Conservation (phyloP, 2,797 vertebrate species). For the Sorex maritimensis region DNA sequence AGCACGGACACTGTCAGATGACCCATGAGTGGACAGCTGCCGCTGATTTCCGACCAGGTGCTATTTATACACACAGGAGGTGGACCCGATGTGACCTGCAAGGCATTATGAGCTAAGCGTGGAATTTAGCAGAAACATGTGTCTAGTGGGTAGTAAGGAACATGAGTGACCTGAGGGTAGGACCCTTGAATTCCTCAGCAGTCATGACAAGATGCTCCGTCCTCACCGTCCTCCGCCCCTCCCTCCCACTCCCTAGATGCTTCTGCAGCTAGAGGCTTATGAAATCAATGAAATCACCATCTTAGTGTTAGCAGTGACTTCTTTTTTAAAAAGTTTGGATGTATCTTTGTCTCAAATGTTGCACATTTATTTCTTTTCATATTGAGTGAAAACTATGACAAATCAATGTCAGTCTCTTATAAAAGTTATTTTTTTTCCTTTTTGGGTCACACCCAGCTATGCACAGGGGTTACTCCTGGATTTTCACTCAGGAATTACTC, state of each 20-base stretch:
- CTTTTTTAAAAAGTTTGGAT: not conserved
- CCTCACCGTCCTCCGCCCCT: not conserved
- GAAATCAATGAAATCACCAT: conserved; percentile 20
- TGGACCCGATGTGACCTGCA: not conserved
- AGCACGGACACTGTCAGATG: too few relatives aligned
- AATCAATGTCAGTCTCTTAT: not conserved
- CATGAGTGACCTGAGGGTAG: not conserved
- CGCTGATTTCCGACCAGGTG: too few relatives aligned
- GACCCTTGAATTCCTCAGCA: too few relatives aligned
- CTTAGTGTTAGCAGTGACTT: not conserved
- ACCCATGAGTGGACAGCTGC: accelerated
- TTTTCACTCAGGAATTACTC: too few relatives aligned
- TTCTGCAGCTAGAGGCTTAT: not conserved
- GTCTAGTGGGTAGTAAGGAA: not conserved
- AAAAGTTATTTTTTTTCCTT: too few relatives aligned
- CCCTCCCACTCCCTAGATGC: too few relatives aligned
- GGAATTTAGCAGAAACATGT: not conserved
- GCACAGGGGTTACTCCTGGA: too few relatives aligned
- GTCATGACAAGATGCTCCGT: accelerated
- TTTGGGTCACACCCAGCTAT: too few relatives aligned
- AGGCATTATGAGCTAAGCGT: accelerated
- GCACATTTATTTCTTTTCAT: conserved; percentile 9
- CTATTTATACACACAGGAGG: not conserved
- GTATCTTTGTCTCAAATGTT: conserved; percentile 8
- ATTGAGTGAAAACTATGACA: conserved; percentile 15